Conservation (phyloP, 2,113 vertebrate species). For the Chunga burmeisteri region DNA sequence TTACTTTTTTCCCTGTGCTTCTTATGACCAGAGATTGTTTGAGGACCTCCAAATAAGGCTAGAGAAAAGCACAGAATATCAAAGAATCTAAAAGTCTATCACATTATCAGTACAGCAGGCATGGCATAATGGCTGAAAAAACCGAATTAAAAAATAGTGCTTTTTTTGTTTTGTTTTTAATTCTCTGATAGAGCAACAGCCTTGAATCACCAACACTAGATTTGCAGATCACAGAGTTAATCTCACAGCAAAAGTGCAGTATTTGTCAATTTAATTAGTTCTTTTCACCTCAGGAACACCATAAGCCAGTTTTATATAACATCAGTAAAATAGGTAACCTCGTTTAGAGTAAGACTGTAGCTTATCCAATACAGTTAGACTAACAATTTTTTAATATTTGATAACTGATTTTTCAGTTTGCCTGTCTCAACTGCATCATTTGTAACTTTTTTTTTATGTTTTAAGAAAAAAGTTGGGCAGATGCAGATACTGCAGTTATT, state of each 20-base stretch:
- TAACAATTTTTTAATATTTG: background rate
- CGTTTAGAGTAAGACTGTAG: background rate
- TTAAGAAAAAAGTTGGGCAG: background rate
- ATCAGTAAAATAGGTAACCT: background rate
- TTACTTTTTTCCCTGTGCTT: background rate
- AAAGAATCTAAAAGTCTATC: background rate
- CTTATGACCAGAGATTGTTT: background rate
- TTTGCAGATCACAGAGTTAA: background rate
- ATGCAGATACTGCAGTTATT: background rate
- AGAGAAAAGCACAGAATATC: background rate
- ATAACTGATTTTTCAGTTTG: background rate
- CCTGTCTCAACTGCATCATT: background rate
- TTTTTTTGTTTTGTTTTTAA: background rate
- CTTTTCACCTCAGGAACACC: background rate
- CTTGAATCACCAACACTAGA: background rate
- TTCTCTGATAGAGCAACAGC: slow-evolving; percentile 7
- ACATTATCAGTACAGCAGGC: background rate
- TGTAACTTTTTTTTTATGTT: background rate
- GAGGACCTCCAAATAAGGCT: background rate
- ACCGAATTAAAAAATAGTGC: fast-evolving
- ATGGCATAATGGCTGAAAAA: background rate
- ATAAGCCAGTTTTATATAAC: background rate
- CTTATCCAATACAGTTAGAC: background rate
- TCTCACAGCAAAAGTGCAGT: background rate
- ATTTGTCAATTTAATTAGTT: background rate